Conservation (phyloP, 2,797 vertebrate species). For the Muraenolepis orangiensis region DNA sequence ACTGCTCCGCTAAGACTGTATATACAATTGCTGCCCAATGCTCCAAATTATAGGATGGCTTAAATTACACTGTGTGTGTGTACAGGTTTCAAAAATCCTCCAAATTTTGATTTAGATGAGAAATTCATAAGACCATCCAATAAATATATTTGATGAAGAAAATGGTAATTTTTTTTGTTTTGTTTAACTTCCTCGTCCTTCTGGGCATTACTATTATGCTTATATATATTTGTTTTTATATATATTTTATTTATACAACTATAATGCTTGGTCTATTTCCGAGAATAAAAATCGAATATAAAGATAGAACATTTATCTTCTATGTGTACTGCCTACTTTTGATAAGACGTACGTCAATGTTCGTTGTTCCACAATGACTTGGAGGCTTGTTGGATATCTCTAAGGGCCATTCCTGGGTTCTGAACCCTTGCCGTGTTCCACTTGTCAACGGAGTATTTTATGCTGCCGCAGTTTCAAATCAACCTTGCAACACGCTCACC, state of each 20-base stretch:
- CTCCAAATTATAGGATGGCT: too few species aligned
- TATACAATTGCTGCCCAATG: too few species aligned
- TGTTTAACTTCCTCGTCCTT: not conserved
- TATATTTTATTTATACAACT: not conserved
- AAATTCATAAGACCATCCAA: too few species aligned
- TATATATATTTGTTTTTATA: not conserved
- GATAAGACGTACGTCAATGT: not conserved
- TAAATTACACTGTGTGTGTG: too few species aligned
- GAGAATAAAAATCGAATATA: too few species aligned
- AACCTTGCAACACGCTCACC: constrained; percentile 8
- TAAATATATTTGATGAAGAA: too few species aligned
- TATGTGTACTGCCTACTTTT: not conserved
- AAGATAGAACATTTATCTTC: too few species aligned
- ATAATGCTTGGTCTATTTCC: not conserved
- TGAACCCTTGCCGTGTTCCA: not conserved
- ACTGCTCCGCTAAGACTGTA: too few species aligned
- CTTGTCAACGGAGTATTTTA: not conserved
- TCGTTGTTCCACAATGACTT: not conserved
- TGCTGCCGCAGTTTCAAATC: constrained; percentile 9
- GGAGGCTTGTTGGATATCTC: not conserved
- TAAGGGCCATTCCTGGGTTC: not conserved
- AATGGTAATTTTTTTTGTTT: too few species aligned
- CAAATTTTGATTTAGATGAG: too few species aligned
- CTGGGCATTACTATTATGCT: too few species aligned
- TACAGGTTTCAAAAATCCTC: too few species aligned